Evolutionary conservation across 2,797 vertebrate genomes (phyloP), one percentile per base, ranked within the genome.

Genomic region (Hafferia zeledoni): DNA sequence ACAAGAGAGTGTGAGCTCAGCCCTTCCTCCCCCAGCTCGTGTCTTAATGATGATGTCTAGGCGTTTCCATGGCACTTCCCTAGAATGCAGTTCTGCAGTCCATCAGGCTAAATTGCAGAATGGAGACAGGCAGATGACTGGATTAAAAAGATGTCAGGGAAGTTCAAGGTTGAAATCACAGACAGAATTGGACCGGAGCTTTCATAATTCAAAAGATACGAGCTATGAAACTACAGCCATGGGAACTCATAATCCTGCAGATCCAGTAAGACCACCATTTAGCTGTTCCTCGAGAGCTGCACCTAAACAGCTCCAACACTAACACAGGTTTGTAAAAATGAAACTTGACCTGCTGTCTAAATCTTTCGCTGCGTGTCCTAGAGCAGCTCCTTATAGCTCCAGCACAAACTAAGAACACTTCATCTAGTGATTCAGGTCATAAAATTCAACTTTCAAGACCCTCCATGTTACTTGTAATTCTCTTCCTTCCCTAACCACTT

Each of bases 61-160:
- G 47, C 2, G 93, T 96, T 97, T 96, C 96, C 95, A 97, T 94
- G 91, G 96, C 74, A 93, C 89, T 82, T 94, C 52, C 70, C 89
- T 82, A 96, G 91, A 94, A 97, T 94, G 96, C 14, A 68, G 74
- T 25, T 88, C 94, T 95, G 95, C 93, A 96, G 85, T 69, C 92
- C 85, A 91, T 96, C 91, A 92, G 79, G 72, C 77, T 88, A 87
- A 90, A 93, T 93, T 90, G 94, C 85, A 90, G 93, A 85, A 90
- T 14, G 52, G 67, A 96, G 91, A 96, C 93, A 88, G 80, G 89
- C 91, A 95, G 80, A 94, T 93, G 95, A 94, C 93, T 91, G 87
- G 83, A 94, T 97, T 94, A 96, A 96, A 96, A 91, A 97, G 93
- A 96, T 94, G 91, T 96, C 93, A 97, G 80, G 74, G 85, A 94